Evolutionary conservation across 2,797 vertebrate species (phyloP).

Genomic region (Pteropus rufus): DNA sequence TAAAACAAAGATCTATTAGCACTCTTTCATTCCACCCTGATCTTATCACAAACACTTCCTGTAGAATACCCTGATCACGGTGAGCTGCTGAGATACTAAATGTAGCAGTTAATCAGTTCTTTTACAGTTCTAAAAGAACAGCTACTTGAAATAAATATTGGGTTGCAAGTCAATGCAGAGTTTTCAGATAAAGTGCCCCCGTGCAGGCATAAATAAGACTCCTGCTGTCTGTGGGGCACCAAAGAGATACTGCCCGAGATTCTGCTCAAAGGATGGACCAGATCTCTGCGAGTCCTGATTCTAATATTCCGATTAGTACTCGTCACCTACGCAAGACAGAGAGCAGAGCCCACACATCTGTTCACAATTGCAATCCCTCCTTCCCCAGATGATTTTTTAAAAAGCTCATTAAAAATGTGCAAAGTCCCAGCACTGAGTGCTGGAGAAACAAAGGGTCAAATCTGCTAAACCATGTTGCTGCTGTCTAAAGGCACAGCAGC

Average conservation of each 20-base stretch:
- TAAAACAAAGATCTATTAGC: constrained; percentile 52
- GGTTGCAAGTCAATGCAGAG: background rate
- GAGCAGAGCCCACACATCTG: background rate
- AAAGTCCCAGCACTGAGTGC: background rate
- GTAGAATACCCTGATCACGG: background rate
- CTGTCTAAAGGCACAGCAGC: background rate
- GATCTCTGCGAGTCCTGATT: background rate
- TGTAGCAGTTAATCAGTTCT: background rate
- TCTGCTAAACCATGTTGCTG: background rate
- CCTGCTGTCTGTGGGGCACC: background rate
- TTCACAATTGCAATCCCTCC: background rate
- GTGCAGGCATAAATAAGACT: background rate
- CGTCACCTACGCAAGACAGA: background rate
- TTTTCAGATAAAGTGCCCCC: background rate
- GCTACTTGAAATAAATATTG: background rate
- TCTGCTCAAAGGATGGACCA: accelerated
- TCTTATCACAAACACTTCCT: constrained; percentile 40
- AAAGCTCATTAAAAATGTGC: constrained; percentile 16
- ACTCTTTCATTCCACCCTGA: constrained; percentile 30
- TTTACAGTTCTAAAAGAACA: background rate
- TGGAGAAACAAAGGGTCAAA: constrained; percentile 50
- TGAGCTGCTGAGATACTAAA: background rate
- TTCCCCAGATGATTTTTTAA: background rate
- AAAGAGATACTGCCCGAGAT: background rate
- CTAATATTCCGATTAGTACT: background rate